A percentile compares a stretch with the other conserved stretches of the same genome.
These are phyloP conservation scores for Dasypus novemcinctus DNA, from an alignment of 2,113 vertebrate genomes.

Conservation along the genomic window DNA sequence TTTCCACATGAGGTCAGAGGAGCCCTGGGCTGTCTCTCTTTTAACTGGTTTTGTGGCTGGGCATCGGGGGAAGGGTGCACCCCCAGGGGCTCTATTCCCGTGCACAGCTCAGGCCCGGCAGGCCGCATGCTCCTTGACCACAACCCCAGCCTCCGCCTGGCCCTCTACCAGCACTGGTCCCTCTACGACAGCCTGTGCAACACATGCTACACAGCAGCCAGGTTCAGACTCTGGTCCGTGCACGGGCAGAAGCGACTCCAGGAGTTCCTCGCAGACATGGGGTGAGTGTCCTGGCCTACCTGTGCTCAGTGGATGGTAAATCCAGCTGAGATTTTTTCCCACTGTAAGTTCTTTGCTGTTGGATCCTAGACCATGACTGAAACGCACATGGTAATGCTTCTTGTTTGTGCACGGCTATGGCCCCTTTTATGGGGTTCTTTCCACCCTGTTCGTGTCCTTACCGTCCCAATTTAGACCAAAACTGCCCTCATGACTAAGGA, in stretches of 20 bases:
- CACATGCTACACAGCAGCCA: constrained; percentile 93
- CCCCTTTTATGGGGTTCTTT: not conserved
- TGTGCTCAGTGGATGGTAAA: not conserved
- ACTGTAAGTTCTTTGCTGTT: not conserved
- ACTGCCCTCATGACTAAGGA: rapidly evolving
- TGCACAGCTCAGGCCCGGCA: not conserved
- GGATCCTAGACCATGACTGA: not conserved
- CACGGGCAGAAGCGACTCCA: constrained; percentile 96
- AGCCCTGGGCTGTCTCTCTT: not conserved
- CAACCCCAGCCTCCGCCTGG: constrained; percentile 88
- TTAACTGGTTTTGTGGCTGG: too few species aligned
- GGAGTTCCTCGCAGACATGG: constrained; percentile 98
- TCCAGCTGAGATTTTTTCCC: not conserved
- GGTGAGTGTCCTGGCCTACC: constrained; percentile 83
- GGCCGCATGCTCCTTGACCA: constrained; percentile 56
- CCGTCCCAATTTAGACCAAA: not conserved
- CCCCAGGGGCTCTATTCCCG: too few species aligned
- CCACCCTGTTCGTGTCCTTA: rapidly evolving
- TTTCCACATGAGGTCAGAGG: not conserved
- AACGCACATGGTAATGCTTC: too few species aligned
- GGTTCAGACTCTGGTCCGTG: constrained; percentile 95
- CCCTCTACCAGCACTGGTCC: constrained; percentile 98
- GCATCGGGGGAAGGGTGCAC: too few species aligned
- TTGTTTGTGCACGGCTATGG: too few species aligned
- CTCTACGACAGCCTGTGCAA: constrained; percentile 96